Percentiles rank a stretch among this genome's conserved stretches.
Conservation (phyloP, 2,113 vertebrate species). For the Barnardius zonarius region DNA sequence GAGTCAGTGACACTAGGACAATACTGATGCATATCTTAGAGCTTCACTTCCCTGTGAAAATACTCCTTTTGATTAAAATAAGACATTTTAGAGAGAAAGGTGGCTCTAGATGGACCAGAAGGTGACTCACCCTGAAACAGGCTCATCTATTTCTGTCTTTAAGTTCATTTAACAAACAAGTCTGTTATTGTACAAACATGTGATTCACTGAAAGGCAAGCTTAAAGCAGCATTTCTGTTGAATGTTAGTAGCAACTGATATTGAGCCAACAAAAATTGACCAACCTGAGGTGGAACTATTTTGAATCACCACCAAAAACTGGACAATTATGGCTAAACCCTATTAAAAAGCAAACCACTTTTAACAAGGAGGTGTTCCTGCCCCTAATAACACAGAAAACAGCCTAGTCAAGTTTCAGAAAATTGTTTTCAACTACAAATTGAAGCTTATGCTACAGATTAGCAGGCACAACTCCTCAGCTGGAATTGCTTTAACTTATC, state of each 20-base stretch:
- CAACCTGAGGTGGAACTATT: neutral
- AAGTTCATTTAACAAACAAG: neutral
- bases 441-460: neutral
- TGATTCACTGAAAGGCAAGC: neutral
- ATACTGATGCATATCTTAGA: neutral
- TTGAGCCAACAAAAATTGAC: neutral
- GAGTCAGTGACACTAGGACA: neutral
- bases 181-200: neutral
- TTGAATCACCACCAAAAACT: neutral
- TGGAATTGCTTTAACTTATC: neutral
- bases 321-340: neutral
- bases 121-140: neutral
- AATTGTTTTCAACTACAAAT: neutral
- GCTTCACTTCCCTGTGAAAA: neutral
- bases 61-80: neutral
- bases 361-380: neutral
- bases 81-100: neutral
- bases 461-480: neutral
- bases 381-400: neutral
- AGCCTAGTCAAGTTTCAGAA: neutral
- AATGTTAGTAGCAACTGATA: neutral
- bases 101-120: neutral
- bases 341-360: neutral
- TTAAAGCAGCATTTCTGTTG: neutral
- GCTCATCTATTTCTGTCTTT: neutral